Evolutionary conservation across 2,797 vertebrate species (phyloP).

Genomic region (Labeo calbasu): DNA sequence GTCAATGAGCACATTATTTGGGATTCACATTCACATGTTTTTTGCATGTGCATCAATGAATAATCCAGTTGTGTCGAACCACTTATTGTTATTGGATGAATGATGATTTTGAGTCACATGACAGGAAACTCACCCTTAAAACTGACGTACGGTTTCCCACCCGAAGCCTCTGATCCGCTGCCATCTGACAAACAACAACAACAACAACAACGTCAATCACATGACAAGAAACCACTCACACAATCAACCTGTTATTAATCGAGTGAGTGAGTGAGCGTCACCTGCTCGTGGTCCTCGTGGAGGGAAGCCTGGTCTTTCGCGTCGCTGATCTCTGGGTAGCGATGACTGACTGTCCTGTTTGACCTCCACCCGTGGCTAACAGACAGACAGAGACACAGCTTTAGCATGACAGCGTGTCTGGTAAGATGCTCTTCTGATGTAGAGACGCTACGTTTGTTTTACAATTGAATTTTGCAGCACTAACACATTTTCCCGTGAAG

Average conservation of each 20-base stretch:
- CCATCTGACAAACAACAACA: constrained; percentile 48
- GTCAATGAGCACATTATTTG: no score
- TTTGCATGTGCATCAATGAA: no score
- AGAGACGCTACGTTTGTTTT: no score
- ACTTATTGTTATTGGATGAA: not conserved
- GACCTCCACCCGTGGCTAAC: constrained; percentile 81
- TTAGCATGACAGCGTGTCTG: not conserved
- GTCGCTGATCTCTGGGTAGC: constrained; percentile 80
- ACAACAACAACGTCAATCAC: not conserved
- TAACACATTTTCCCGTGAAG: no score
- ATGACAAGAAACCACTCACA: not conserved
- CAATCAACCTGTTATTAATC: not conserved
- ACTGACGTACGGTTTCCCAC: constrained; percentile 57
- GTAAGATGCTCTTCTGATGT: no score
- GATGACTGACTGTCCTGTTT: constrained; percentile 81
- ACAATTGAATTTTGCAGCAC: not conserved
- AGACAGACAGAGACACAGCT: not conserved
- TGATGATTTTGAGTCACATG: not conserved
- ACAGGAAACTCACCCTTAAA: constrained; percentile 59
- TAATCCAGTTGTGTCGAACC: no score
- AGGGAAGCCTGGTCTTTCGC: constrained; percentile 81
- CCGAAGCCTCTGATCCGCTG: constrained; percentile 52
- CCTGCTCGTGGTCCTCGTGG: constrained; percentile 82
- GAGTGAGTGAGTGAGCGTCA: constrained; percentile 55
- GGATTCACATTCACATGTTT: no score